Conservation (phyloP, 2,797 vertebrate genomes). For the Pangasius macronema region DNA sequence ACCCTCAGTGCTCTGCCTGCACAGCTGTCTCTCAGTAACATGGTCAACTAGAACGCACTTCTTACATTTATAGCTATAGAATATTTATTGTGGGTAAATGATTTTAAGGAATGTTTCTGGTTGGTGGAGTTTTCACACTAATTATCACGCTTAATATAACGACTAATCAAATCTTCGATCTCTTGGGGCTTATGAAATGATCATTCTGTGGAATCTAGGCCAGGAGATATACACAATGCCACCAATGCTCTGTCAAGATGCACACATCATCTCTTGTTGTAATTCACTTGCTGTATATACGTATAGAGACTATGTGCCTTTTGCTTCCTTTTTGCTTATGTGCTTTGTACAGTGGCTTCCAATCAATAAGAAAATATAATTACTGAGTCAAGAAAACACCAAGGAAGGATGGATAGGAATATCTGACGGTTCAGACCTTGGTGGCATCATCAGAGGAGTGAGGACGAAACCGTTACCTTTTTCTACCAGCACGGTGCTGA, state of each 20-base stretch:
- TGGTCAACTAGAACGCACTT: background rate
- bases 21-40: background rate
- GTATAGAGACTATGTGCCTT: background rate
- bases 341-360: background rate
- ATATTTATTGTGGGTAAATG: background rate
- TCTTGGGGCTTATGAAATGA: background rate
- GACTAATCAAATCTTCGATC: background rate
- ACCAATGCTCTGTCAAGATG: background rate
- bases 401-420: background rate
- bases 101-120: background rate
- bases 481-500: background rate
- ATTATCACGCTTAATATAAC: background rate
- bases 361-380: background rate
- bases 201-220: constrained; percentile 8
- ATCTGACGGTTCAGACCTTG: background rate
- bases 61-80: background rate
- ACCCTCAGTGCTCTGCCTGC: constrained; percentile 20
- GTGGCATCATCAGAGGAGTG: background rate
- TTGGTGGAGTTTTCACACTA: constrained; percentile 7
- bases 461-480: no score
- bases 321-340: background rate
- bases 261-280: background rate
- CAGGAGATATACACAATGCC: background rate
- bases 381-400: background rate
- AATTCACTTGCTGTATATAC: background rate